Base-by-base conservation (phyloP, 2,113 vertebrate species). In the Melozone crissalis region DNA sequence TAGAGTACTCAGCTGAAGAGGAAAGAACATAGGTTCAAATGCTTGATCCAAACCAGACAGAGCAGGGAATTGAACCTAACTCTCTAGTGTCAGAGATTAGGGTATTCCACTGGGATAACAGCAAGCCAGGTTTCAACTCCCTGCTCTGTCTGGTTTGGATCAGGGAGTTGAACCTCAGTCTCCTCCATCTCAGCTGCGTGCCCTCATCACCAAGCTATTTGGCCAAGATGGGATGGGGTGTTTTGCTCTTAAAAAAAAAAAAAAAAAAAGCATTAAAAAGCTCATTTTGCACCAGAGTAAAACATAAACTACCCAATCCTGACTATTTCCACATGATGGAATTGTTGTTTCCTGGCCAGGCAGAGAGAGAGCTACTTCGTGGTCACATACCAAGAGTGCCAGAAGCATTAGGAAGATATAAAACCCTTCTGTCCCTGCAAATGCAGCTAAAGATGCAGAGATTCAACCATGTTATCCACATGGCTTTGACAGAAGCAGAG, bases 11-110 rank as follows among this genome's bases (percentile, higher is more conserved):
- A 47, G 47, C 47, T 68, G 73, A 94, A 90, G 61, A 87, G 65
- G 49, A 90, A 84, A 61, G 89, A 79, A 89, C 8, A 8, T 67
- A 62, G 27, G 73, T 92, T 95, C 83, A 93, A 71, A 16, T 87
- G 33, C 44, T 69, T 95, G 95, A 96, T 94, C 89, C 81, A 96
- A 96, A 91, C 91, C 93, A 97, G 95, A 84, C 91, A 91, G 80
- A 87, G 73, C 21, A 59, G 83, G 68, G 91, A 92, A 68, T 9
- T 93, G 86, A 95, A 92, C 69, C 80, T 93, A 79, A 59, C n/a
- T 92, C 84, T 94, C 68, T 58, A 51, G 72, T 81, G 95, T 97
- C 90, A 95, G 75, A 96, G 94, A 96, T 96, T 90, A 94, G 57
- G 44, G 37, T 91, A 82, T 80, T 95, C 69, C 9, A 1, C 39